These are phyloP conservation scores for Lagodon rhomboides DNA, from an alignment of 2,797 vertebrate genomes.

Conservation along the genomic window DNA sequence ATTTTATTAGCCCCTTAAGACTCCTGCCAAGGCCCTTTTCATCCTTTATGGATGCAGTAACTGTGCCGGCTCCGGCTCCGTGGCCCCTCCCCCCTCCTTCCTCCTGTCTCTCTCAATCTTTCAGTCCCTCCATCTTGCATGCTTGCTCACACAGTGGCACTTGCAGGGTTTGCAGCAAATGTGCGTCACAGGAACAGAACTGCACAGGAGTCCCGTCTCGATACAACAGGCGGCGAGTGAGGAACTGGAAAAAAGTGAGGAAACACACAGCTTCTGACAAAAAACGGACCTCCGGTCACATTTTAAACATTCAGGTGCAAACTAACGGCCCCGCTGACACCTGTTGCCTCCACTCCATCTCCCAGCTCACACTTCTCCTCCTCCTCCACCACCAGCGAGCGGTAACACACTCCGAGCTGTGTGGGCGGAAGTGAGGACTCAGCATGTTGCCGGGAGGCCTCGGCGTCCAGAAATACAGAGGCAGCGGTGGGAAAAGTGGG, in stretches of 20 bases:
- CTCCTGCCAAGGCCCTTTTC: constrained; percentile 83
- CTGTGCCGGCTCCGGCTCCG: constrained; percentile 57
- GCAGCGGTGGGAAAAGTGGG: neutral
- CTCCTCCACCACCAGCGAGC: neutral
- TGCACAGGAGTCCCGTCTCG: constrained; percentile 14
- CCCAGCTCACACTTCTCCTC: constrained; percentile 4
- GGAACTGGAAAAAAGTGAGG: constrained; percentile 46
- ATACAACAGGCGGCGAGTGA: constrained; percentile 34
- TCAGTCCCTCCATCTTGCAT: constrained; percentile 78
- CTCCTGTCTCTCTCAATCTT: constrained; percentile 77
- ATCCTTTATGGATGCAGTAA: constrained; percentile 84
- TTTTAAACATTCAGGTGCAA: constrained; percentile 48
- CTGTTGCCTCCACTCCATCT: constrained; percentile 25
- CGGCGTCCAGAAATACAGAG: constrained; percentile 5
- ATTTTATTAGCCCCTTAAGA: constrained; percentile 86
- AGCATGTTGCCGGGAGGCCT: constrained; percentile 12
- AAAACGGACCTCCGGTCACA: constrained; percentile 44
- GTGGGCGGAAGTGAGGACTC: constrained; percentile 30
- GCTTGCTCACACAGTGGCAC: constrained; percentile 52
- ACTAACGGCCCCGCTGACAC: constrained; percentile 44
- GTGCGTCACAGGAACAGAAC: constrained; percentile 28
- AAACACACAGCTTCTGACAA: constrained; percentile 35
- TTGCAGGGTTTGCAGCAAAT: constrained; percentile 45
- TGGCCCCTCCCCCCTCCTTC: constrained; percentile 50
- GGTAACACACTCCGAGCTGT: constrained; percentile 25